phyloP scores from a whole-genome alignment of 1,140 invertebrate species.

The Meloidogyne hapla region DNA sequence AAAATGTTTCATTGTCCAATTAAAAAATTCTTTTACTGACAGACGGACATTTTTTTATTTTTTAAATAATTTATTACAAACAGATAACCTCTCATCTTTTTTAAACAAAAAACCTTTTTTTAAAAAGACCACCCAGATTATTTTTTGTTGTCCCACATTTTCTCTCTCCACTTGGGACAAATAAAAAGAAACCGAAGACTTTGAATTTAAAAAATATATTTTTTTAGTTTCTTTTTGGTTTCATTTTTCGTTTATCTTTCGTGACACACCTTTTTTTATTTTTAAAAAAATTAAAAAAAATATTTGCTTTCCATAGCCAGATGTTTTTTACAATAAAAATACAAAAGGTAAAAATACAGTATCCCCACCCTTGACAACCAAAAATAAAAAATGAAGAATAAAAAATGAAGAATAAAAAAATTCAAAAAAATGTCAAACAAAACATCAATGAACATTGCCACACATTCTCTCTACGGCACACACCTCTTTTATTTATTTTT shows the following conservation, averaged over 20 bases:
- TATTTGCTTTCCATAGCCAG: not conserved
- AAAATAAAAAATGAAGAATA: too few species aligned
- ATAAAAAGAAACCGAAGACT: not conserved
- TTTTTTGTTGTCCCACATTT: not conserved
- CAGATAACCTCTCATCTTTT: not conserved
- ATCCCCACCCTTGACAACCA: not conserved
- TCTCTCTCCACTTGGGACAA: not conserved
- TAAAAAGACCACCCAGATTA: not conserved
- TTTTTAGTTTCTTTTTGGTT: not conserved
- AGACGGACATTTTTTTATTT: not conserved
- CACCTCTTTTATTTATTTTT: not conserved
- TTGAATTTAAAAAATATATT: too few species aligned
- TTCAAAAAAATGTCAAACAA: not conserved
- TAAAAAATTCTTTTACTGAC: not conserved
- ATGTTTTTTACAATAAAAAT: not conserved
- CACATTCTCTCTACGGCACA: not conserved
- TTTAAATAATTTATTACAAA: not conserved
- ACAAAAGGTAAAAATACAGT: too few species aligned
- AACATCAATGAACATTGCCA: not conserved
- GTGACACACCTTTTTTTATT: not conserved
- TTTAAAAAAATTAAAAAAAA: not conserved
- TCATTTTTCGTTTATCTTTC: not conserved
- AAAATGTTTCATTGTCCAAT: slow-evolving; percentile 6
- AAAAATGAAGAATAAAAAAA: not conserved
- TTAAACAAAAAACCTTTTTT: not conserved